phyloP scores from a whole-genome alignment of 1,140 invertebrate genomes.

The Anadara kagoshimensis region DNA sequence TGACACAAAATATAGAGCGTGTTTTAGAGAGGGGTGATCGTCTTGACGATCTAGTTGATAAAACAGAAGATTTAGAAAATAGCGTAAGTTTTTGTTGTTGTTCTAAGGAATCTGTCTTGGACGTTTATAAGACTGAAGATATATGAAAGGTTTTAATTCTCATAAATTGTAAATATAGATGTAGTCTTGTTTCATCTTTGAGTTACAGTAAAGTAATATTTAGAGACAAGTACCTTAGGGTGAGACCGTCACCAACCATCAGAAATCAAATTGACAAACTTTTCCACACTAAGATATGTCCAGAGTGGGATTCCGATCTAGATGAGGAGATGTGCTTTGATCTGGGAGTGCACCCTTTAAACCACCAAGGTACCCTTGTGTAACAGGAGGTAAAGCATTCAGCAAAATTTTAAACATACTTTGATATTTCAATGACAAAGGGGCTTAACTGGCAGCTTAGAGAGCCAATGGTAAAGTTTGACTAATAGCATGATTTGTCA shows the following conservation, averaged over 20 bases:
- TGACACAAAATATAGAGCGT: slow-evolving; percentile 74
- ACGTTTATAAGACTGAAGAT: background rate
- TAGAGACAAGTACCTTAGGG: no score
- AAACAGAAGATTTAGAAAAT: slow-evolving; percentile 72
- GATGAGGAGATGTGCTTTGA: background rate
- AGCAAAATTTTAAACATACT: no score
- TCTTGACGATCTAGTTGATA: slow-evolving; percentile 72
- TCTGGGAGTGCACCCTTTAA: background rate
- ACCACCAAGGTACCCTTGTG: background rate
- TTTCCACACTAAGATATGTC: background rate
- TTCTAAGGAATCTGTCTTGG: background rate
- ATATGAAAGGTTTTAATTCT: background rate
- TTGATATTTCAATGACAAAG: no score
- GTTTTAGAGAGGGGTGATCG: slow-evolving; percentile 73
- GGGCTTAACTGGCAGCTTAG: no score
- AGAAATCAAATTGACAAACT: no score
- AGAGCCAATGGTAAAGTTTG: no score
- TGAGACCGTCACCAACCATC: no score
- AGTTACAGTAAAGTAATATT: background rate
- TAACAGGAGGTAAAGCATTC: background rate
- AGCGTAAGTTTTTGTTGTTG: slow-evolving; percentile 57
- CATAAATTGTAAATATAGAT: background rate
- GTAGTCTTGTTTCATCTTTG: background rate
- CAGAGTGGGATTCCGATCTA: background rate
- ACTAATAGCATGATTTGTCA: no score